These are phyloP conservation scores for Galemys pyrenaicus DNA, from an alignment of 2,113 vertebrate species.

Conservation along the genomic window DNA sequence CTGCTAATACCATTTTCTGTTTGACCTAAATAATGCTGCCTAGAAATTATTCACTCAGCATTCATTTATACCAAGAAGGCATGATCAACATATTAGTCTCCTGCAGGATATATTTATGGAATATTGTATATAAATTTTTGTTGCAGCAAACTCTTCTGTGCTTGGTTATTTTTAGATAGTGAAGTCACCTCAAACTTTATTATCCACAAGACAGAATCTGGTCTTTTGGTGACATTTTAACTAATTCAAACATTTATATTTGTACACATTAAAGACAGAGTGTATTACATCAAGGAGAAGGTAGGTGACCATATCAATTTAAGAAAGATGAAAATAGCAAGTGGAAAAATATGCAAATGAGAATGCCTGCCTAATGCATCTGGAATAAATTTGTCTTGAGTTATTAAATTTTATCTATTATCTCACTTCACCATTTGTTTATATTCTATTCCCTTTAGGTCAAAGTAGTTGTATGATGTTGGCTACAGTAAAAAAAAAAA, in stretches of 20 bases:
- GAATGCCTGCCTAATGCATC: slow-evolving; percentile 33
- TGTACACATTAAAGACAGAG: slow-evolving; percentile 66
- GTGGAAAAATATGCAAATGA: slow-evolving; percentile 68
- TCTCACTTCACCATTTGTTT: slow-evolving; percentile 49
- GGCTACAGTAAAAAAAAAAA: not conserved
- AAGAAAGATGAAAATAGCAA: slow-evolving; percentile 72
- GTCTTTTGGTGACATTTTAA: slow-evolving; percentile 62
- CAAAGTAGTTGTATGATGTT: slow-evolving; percentile 58
- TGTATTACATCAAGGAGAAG: slow-evolving; percentile 65
- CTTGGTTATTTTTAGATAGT: slow-evolving; percentile 55
- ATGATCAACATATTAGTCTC: not conserved
- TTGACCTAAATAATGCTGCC: slow-evolving; percentile 62
- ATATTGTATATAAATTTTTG: slow-evolving; percentile 18
- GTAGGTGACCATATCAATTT: slow-evolving; percentile 49
- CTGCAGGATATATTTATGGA: slow-evolving; percentile 28
- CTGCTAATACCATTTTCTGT: slow-evolving; percentile 47
- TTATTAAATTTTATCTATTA: slow-evolving; percentile 70
- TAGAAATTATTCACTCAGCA: slow-evolving; percentile 56
- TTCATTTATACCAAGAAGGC: slow-evolving; percentile 37
- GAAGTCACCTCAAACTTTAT: slow-evolving; percentile 52
- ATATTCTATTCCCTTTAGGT: slow-evolving; percentile 34
- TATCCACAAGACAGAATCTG: slow-evolving; percentile 45
- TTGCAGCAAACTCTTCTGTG: slow-evolving; percentile 42
- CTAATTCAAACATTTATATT: slow-evolving; percentile 65
- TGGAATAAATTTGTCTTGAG: slow-evolving; percentile 60